Evolutionary conservation across 2,888 invertebrate species (phyloP).

Genomic region (Hetaerina titia): DNA sequence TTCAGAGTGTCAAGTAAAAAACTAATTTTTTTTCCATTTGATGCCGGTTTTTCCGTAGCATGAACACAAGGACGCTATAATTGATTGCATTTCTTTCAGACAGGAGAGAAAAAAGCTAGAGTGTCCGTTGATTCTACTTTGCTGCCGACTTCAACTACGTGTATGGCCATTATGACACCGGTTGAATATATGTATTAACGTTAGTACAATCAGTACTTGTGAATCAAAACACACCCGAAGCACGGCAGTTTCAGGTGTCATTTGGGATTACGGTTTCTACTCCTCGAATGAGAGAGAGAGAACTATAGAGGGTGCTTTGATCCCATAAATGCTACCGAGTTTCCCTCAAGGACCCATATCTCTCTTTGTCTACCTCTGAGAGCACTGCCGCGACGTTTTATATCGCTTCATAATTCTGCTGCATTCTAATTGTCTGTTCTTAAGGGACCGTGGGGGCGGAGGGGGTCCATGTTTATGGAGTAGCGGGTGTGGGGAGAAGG

Average conservation of each 20-base stretch:
- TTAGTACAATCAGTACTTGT: not conserved
- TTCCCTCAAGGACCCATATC: slow-evolving; percentile 36
- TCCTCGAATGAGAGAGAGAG: not conserved
- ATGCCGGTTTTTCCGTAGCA: too few relatives aligned
- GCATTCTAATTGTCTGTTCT: slow-evolving; percentile 70
- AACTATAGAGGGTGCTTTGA: not conserved
- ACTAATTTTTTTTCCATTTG: too few relatives aligned
- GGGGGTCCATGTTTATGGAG: not conserved
- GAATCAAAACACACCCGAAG: not conserved
- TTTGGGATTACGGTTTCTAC: not conserved
- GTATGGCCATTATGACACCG: not conserved
- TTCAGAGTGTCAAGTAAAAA: too few relatives aligned
- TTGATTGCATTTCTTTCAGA: too few relatives aligned
- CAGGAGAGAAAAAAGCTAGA: too few relatives aligned
- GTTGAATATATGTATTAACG: not conserved
- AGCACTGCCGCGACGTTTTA: slow-evolving; percentile 63
- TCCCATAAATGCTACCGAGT: slow-evolving; percentile 22
- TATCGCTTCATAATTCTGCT: slow-evolving; percentile 70
- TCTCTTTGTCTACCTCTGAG: not conserved
- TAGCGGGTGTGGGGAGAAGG: not conserved
- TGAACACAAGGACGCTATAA: too few relatives aligned
- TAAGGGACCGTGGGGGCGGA: not conserved
- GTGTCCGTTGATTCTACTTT: not conserved
- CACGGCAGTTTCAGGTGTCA: not conserved
- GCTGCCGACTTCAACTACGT: not conserved